A percentile compares a stretch with the other conserved stretches of the same genome.
Evolutionary conservation across 2,888 invertebrate species (phyloP).

Genomic region (Paralinhomoeus sp.): DNA sequence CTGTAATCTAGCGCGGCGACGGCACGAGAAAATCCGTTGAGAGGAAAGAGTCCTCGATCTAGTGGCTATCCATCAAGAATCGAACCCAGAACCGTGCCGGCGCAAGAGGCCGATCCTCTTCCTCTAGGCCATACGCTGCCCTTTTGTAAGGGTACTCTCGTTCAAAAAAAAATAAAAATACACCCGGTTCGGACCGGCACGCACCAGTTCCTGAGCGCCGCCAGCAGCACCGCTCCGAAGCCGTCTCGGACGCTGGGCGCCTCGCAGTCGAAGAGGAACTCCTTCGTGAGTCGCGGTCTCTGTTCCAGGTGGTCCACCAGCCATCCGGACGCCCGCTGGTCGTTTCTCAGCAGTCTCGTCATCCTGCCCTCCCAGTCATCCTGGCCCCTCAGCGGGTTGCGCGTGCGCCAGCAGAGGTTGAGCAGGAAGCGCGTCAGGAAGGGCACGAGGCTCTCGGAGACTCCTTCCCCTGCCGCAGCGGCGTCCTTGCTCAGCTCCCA

Average conservation of each 20-base stretch:
- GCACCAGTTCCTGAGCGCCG: too few species aligned
- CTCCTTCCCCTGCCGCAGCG: background rate
- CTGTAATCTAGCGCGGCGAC: too few species aligned
- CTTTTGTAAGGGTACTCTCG: too few species aligned
- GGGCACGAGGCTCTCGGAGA: background rate
- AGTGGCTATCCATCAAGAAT: too few species aligned
- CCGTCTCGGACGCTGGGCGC: background rate
- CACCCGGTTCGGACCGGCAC: too few species aligned
- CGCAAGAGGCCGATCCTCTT: too few species aligned
- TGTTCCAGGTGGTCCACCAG: background rate
- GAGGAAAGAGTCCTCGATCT: too few species aligned
- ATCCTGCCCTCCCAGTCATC: background rate
- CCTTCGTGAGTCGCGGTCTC: background rate
- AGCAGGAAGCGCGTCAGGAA: background rate
- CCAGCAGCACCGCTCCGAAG: background rate
- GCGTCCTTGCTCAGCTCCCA: conserved; percentile 16
- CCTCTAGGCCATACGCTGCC: too few species aligned
- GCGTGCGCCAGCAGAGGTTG: conserved; percentile 1
- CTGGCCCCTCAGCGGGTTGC: background rate
- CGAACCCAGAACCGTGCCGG: too few species aligned
- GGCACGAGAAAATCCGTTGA: too few species aligned
- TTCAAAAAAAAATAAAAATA: too few species aligned
- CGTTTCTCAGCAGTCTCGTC: background rate
- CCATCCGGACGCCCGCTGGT: background rate
- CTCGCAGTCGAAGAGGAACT: conserved; percentile 1